phyloP scores from a whole-genome alignment of 2,888 invertebrate species.

The Hanleya hanleyi region DNA sequence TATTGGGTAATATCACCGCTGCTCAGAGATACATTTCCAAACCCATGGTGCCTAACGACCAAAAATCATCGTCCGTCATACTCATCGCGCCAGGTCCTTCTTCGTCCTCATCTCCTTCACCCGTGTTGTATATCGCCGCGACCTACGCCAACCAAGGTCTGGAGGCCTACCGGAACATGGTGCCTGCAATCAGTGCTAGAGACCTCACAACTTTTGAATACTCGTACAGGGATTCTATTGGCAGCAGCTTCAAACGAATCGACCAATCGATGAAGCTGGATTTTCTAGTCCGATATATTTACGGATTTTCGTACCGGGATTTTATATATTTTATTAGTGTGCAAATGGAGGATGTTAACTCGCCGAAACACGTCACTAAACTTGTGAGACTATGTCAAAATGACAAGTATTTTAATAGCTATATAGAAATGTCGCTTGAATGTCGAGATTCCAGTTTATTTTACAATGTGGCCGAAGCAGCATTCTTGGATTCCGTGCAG shows the following conservation, averaged over 20 bases:
- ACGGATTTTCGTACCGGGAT: conserved; percentile 95
- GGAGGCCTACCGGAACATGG: conserved; percentile 76
- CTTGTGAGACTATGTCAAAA: conserved; percentile 95
- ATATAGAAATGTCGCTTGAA: conserved; percentile 97
- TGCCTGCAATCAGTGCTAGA: conserved; percentile 93
- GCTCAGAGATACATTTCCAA: conserved; percentile 81
- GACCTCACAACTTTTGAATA: conserved; percentile 89
- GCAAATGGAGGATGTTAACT: conserved; percentile 78
- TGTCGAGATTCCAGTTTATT: conserved; percentile 77
- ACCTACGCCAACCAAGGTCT: conserved; percentile 75
- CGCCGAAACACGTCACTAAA: conserved; percentile 84
- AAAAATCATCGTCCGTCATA: conserved; percentile 93
- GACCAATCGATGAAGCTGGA: conserved; percentile 90
- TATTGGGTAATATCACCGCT: conserved; percentile 90
- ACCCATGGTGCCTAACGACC: conserved; percentile 96
- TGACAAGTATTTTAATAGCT: conserved; percentile 96
- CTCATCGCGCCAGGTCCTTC: conserved; percentile 93
- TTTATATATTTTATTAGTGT: conserved; percentile 98
- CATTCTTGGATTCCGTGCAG: conserved; percentile 88
- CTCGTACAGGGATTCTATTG: conserved; percentile 79
- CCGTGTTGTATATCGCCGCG: conserved; percentile 92
- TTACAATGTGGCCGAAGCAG: conserved; percentile 94
- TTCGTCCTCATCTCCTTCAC: conserved; percentile 72
- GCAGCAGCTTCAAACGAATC: conserved; percentile 81
- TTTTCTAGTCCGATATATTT: conserved; percentile 95